phyloP scores from a whole-genome alignment of 2,888 invertebrate genomes.

The Troides helena region DNA sequence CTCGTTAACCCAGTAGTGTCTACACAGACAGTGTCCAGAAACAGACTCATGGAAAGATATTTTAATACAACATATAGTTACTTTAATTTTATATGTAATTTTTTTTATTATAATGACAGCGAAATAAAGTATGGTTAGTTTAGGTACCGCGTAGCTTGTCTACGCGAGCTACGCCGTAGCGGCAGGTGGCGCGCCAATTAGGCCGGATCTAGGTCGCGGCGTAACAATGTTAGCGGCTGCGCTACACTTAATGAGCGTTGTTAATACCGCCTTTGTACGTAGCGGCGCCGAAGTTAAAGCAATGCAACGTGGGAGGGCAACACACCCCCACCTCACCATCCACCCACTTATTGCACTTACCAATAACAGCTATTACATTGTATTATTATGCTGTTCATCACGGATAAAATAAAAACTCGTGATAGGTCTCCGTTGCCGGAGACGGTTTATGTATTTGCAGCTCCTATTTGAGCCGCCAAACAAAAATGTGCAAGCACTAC shows the following conservation, averaged over 20 bases:
- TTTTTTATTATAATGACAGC: neutral
- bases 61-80: no score
- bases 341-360: neutral
- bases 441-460: no score
- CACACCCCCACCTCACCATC: no score
- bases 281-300: slow-evolving; percentile 3
- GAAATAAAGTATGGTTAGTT: neutral
- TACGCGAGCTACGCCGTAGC: slow-evolving; percentile 31
- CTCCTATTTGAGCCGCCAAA: no score
- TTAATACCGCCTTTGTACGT: slow-evolving; percentile 15
- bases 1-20: no score
- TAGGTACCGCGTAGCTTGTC: slow-evolving; percentile 28
- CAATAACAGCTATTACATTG: neutral
- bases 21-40: no score
- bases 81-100: neutral
- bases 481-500: no score
- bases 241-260: slow-evolving; percentile 28
- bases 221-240: slow-evolving; percentile 20
- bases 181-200: slow-evolving; percentile 29
- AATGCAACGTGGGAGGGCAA: neutral
- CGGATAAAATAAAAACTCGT: no score
- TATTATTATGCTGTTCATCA: no score
- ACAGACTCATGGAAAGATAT: no score
- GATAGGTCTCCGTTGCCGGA: no score
- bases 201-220: slow-evolving; percentile 28